Conservation (phyloP, 2,797 vertebrate species). For the Sylvia borin region DNA sequence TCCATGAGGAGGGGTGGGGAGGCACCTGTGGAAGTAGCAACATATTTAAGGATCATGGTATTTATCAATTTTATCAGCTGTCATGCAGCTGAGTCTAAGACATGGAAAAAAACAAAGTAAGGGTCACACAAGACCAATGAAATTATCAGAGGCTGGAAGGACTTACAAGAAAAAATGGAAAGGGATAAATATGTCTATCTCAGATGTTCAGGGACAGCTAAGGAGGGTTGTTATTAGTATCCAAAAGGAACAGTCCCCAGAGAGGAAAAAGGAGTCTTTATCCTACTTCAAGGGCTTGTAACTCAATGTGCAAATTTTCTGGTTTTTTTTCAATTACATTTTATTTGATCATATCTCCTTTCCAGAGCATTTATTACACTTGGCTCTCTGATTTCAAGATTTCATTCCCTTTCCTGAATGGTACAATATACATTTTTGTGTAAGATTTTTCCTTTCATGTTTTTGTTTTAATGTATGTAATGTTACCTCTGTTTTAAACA, state of each 20-base stretch:
- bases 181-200: neutral
- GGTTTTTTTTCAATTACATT: neutral
- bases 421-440: neutral
- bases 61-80: neutral
- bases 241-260: neutral
- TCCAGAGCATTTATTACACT: neutral
- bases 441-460: neutral
- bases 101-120: neutral
- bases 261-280: neutral
- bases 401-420: neutral
- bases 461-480: neutral
- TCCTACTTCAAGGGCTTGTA: neutral
- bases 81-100: neutral
- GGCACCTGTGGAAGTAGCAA: neutral
- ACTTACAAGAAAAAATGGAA: neutral
- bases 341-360: neutral
- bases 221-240: neutral
- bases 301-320: neutral
- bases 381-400: neutral
- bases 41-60: neutral
- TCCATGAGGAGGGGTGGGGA: neutral
- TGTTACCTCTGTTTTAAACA: neutral
- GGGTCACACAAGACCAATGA: neutral
- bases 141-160: neutral
- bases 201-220: neutral